Evolutionary conservation across 2,888 invertebrate genomes (phyloP), one percentile per base, ranked within the genome.

Genomic region (Acanthococcus lagerstroemiae): DNA sequence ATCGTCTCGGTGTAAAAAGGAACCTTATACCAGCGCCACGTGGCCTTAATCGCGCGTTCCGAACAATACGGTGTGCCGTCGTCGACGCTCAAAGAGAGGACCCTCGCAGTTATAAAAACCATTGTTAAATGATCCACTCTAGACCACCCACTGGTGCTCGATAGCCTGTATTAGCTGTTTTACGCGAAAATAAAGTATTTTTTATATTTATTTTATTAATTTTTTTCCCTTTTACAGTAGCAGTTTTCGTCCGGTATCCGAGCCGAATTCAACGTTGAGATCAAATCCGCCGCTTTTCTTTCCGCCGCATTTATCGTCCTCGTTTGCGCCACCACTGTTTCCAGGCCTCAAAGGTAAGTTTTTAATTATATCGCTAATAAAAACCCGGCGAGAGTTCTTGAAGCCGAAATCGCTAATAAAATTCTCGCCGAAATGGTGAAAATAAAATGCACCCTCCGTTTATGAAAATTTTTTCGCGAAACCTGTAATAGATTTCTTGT

Each of bases 271-370:
- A 66, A 88, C 90, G 12, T 80, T 9, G 68, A 72, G 75, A 81
- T 73, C 75, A 80, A 75, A 44, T 74, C 78, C 88, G 67, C 88
- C 90, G 15, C 80, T 91, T 68, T 90, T 91, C 79, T 84, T 90
- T 74, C 88, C 90, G 58, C 88, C 90, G 15, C 90, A 90, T 76
- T 79, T 90, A 73, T 84, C 82, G 48, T 84, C 85, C 73, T 79
- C 85, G 73, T 79, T 83, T 69, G 81, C 85, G 61, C 90, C 90
- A 72, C 90, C 90, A 6, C 81, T 91, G 72, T 91, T 91, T 77
- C 85, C 88, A 63, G 80, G 82, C 66, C 79, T 89, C 68, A 89
- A 89, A 86, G 88, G 88, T 88, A 79, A 78, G 74, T n/a, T n/a
- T n/a, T n/a, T n/a, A n/a, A n/a, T 15, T 15, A 19, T 48, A 21